Evolutionary conservation across 2,797 vertebrate species (phyloP), one percentile per base, ranked within the genome.

Genomic region (Rhinella marina): DNA sequence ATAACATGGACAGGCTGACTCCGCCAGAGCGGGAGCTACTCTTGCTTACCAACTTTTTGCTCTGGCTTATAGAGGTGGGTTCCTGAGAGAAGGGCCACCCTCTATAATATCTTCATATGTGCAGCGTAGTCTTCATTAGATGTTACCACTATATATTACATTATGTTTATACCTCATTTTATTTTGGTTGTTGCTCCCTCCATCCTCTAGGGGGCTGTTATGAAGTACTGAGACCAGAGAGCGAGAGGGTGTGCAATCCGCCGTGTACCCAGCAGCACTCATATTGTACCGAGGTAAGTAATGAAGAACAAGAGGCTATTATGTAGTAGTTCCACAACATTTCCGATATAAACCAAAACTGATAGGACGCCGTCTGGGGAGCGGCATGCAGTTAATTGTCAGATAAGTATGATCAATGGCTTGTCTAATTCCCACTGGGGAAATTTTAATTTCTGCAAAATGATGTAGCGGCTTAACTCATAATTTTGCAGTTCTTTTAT

Each of bases 231-330:
- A 96, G 97, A 82, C 96, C 96, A 52, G 94, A 95, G 82, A 94
- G 94, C 90, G 97, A 97, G 93, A 96, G 96, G 94, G 96, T 96
- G 89, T 99, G 98, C 93, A 96, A 96, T 86, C 97, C 97, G 16
- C 95, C 96, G 10, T 99, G 98, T 91, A 95, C 95, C 90, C 96
- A 96, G 90, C 95, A 95, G n/a, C 96, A 97, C 83, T 96, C 98
- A 16, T 97, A 96, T 93, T 99, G 98, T 93, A 97, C 95, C 1
- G 97, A 99, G 97, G 98, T 98, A 94, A 79, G 95, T 95, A 91
- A 86, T 91, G 86, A 90, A 90, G 50, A 59, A 48, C 12, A 59
- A 21, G 16, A 82, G 8, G 76, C 66, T 66, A 90, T 52, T 84
- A 52, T 6, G 64, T 11, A 4, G 1, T 87, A 72, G 83, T 84